Base-by-base conservation (phyloP, 2,888 invertebrate genomes). In the Microctonus hyperodae region DNA sequence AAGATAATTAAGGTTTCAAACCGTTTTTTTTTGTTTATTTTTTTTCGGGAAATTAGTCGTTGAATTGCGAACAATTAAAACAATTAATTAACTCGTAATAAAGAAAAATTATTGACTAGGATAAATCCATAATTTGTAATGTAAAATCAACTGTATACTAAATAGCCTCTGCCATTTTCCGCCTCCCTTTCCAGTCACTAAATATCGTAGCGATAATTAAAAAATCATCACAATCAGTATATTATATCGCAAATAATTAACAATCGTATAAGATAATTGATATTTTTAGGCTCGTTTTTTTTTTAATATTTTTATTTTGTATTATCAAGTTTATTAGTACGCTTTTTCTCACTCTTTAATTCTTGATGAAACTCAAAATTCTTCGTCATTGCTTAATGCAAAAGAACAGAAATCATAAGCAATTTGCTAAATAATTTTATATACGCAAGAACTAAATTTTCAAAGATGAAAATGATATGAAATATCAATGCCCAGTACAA, bases 81-180 rank as follows among this genome's bases (percentile, higher is more conserved):
- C 53, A 25, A 33, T n/a, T 55, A 1, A 55, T 28, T 16, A 55
- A n/a, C 7, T 55, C 31, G 20, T 16, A 55, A 33, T 1, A 31
- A 55, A 44, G 10, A 35, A 35, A 35, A 35, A 16, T 16, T 16
- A 44, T 44, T 55, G 55, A 55, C 55, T 55, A 55, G 55, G 25
- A 16, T 10, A 16, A 55, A 16, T 55, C 33, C 31, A 16, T 20
- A 31, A 55, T 55, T 55, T 28, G n/a, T 44, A 20, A 44, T 33
- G 13, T 25, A 11, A 25, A 51, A 23, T 51, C 11, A 51, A 25
- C 1, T 51, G 3, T 44, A 44, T 23, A 51, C 16, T 31, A 55
- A 55, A 31, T 55, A 55, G 31, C 55, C 31, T 31, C 31, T 6
- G 20, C 33, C 16, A 44, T 55, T 7, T 55, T 33, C n/a, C 31